These are phyloP conservation scores for Apis cerana DNA, from an alignment of 1,140 invertebrate species.

Conservation along the genomic window DNA sequence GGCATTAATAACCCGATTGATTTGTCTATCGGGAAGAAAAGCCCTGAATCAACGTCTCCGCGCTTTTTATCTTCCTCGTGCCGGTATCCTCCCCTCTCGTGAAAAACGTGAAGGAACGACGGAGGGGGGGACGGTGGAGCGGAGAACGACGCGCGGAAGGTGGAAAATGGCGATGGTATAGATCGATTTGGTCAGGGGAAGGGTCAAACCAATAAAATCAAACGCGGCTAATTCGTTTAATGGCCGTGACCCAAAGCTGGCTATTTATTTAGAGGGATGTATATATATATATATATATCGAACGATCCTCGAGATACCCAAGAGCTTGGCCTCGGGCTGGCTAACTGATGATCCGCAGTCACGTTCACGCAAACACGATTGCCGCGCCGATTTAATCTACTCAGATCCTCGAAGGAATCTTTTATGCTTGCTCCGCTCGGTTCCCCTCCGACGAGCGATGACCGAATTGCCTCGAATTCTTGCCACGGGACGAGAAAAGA, in stretches of 20 bases:
- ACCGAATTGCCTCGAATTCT: conserved; percentile 47
- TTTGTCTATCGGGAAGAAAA: conserved; percentile 16
- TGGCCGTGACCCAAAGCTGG: conserved; percentile 67
- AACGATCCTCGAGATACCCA: conserved; percentile 23
- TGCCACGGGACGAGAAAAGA: not conserved
- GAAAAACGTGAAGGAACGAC: not conserved
- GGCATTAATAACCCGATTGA: conserved; percentile 39
- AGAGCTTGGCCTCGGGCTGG: conserved; percentile 42
- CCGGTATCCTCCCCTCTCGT: conserved; percentile 8
- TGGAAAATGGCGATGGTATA: conserved; percentile 20
- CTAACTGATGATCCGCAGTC: conserved; percentile 73
- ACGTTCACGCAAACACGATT: conserved; percentile 71
- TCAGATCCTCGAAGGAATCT: conserved; percentile 58
- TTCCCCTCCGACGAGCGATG: conserved; percentile 7
- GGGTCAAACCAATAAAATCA: conserved; percentile 70
- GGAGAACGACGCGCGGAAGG: conserved; percentile 1
- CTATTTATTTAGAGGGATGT: conserved; percentile 72
- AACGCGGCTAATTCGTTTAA: conserved; percentile 74
- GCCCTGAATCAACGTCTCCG: conserved; percentile 8
- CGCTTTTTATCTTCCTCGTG: conserved; percentile 35
- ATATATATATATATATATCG: conserved; percentile 44
- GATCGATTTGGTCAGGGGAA: conserved; percentile 15
- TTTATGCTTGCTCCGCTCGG: conserved; percentile 41
- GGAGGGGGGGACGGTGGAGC: not conserved
- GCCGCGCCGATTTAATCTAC: conserved; percentile 66